Base-by-base conservation (phyloP, 2,888 invertebrate genomes). In the Tortrix viridana region DNA sequence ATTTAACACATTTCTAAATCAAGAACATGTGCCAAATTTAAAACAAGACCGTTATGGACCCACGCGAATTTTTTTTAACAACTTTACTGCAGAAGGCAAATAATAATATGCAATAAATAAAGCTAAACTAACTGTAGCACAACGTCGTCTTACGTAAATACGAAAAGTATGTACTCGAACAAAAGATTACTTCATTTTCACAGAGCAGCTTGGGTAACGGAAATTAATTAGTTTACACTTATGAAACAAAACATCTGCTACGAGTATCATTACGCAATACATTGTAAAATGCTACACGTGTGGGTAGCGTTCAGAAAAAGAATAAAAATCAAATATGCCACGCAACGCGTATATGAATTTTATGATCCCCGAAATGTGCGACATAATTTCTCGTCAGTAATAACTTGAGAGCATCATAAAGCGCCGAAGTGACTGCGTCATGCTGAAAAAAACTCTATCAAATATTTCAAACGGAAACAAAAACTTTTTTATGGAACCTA, bases 181-280 rank as follows among this genome's bases (percentile, higher is more conserved):
- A 52, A 57, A 61, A 48, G 49, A 49, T 61, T 55, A 49, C 54
- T 22, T 23, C 52, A 60, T 52, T 38, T 62, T 46, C 46, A 52
- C 57, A 50, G 41, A 52, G 38, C 23, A 23, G 53, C 41, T 20
- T 19, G 19, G 41, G 26, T 20, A 47, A 41, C 57, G 22, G 26
- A 63, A 47, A 64, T 71, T 79, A 80, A 79, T 82, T 77, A 75
- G 73, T 77, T 83, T 80, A 37, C 50, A 19, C 43, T 82, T 77
- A 80, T 73, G 77, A 84, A 85, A 82, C 78, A 78, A 71, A 77
- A 80, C 82, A 84, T 84, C 81, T 85, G 84, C 77, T 70, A 65
- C 12, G 32, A 12, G 12, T 67, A 68, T 69, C 65, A 71, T 81
- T 82, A 74, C 78, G 74, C 70, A 77, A 79, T 65, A 65, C 66